Evolutionary conservation across 2,113 vertebrate genomes (phyloP).

Genomic region (Neoarius graeffei): DNA sequence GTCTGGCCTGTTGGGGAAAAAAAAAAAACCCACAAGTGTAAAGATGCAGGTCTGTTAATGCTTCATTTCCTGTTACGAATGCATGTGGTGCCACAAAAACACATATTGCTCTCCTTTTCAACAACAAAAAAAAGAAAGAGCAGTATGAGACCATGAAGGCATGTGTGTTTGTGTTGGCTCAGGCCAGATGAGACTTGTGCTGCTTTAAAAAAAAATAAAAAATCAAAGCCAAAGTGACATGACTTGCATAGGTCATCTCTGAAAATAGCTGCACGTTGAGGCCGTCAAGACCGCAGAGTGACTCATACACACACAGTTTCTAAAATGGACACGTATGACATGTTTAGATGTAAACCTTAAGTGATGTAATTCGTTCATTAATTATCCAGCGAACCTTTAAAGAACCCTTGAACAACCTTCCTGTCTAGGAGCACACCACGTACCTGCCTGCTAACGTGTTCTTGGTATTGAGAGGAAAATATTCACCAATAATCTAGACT

Average conservation of each 20-base stretch:
- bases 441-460: too few species aligned
- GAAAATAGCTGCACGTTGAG: constrained; percentile 14
- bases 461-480: too few species aligned
- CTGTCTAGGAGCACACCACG: neutral
- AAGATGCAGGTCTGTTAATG: neutral
- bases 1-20: neutral
- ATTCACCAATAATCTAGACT: too few species aligned
- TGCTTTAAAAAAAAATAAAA: neutral
- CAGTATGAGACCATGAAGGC: constrained; percentile 21
- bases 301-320: neutral
- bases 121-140: constrained; percentile 46
- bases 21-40: neutral
- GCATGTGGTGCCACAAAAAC: neutral
- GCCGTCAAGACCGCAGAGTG: neutral
- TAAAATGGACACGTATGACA: neutral
- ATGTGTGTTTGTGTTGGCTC: constrained; percentile 1
- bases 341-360: neutral
- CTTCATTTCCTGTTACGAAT: constrained; percentile 22
- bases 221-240: constrained; percentile 17
- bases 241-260: neutral
- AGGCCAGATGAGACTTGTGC: neutral
- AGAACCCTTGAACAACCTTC: neutral
- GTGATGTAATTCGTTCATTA: neutral
- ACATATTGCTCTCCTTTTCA: constrained; percentile 24
- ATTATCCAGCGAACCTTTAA: neutral